Conservation (phyloP, 2,797 vertebrate species). For the Acipenser oxyrinchus region DNA sequence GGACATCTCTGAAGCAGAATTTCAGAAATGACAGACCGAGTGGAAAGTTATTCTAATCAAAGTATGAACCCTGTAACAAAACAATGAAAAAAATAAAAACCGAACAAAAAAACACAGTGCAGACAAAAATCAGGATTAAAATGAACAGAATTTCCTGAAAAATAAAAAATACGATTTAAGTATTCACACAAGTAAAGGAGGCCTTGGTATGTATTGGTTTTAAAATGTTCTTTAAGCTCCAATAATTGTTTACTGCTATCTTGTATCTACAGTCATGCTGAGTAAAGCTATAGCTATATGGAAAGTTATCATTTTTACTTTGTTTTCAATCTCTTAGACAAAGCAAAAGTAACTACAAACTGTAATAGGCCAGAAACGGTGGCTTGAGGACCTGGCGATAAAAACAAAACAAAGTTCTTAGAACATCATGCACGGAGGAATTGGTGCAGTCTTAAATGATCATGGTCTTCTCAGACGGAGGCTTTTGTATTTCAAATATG, state of each 20-base stretch:
- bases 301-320: slow-evolving; percentile 69
- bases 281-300: slow-evolving; percentile 74
- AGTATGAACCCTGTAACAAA: slow-evolving; percentile 58
- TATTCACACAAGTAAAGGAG: slow-evolving; percentile 55
- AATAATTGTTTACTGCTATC: slow-evolving; percentile 67
- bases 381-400: slow-evolving; percentile 52
- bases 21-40: slow-evolving; percentile 45
- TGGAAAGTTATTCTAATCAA: slow-evolving; percentile 63
- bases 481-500: slow-evolving; percentile 74
- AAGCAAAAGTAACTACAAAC: slow-evolving; percentile 77
- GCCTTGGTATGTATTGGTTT: slow-evolving; percentile 55
- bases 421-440: slow-evolving; percentile 71
- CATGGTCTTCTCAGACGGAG: slow-evolving; percentile 66
- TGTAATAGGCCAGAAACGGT: slow-evolving; percentile 67
- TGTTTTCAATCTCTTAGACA: slow-evolving; percentile 70
- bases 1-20: slow-evolving; percentile 52
- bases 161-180: slow-evolving; percentile 47
- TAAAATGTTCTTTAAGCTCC: slow-evolving; percentile 69
- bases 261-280: slow-evolving; percentile 72
- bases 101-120: slow-evolving; percentile 23
- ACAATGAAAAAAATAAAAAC: slow-evolving; percentile 42
- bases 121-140: slow-evolving; percentile 65
- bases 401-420: slow-evolving; percentile 50
- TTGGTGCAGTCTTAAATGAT: slow-evolving; percentile 67
- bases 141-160: slow-evolving; percentile 73